Evolutionary conservation across 1,140 invertebrate genomes (phyloP).

Genomic region (Drosophila navojoa): DNA sequence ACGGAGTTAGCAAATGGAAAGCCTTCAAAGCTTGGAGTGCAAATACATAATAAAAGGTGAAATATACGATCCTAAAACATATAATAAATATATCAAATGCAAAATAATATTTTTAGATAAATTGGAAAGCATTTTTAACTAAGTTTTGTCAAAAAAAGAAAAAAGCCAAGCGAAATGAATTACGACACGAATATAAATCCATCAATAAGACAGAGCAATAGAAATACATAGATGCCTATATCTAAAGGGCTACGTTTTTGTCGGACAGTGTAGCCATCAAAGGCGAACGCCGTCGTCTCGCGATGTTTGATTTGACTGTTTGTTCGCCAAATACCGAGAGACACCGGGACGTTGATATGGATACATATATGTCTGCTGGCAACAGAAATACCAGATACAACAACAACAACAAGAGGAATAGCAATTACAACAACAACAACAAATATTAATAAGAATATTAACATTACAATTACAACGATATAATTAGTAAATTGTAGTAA

Average conservation of each 20-base stretch:
- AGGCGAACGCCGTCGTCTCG: conserved; percentile 24
- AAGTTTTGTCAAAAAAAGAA: too few species aligned
- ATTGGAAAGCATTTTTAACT: too few species aligned
- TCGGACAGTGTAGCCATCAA: conserved; percentile 37
- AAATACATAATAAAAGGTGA: too few species aligned
- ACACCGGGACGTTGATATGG: conserved; percentile 22
- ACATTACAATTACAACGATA: conserved; percentile 25
- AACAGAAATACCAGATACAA: conserved; percentile 42
- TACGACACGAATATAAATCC: too few species aligned
- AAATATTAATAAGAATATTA: conserved; percentile 2
- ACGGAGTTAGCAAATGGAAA: not conserved
- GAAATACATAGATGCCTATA: too few species aligned
- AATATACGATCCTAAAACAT: too few species aligned
- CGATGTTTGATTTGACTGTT: conserved; percentile 55
- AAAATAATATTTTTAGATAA: too few species aligned
- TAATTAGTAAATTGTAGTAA: conserved; percentile 3
- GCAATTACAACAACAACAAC: conserved; percentile 35
- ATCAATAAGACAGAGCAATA: too few species aligned
- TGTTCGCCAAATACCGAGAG: conserved; percentile 50
- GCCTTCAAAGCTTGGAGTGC: too few species aligned
- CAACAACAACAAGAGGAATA: conserved; percentile 45
- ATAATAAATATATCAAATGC: too few species aligned
- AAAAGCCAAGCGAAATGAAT: too few species aligned
- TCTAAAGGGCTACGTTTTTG: not conserved
- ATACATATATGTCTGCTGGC: conserved; percentile 54